Evolutionary conservation across 2,888 invertebrate genomes (phyloP), one percentile per base, ranked within the genome.

Genomic region (Drosophila antonietae): DNA sequence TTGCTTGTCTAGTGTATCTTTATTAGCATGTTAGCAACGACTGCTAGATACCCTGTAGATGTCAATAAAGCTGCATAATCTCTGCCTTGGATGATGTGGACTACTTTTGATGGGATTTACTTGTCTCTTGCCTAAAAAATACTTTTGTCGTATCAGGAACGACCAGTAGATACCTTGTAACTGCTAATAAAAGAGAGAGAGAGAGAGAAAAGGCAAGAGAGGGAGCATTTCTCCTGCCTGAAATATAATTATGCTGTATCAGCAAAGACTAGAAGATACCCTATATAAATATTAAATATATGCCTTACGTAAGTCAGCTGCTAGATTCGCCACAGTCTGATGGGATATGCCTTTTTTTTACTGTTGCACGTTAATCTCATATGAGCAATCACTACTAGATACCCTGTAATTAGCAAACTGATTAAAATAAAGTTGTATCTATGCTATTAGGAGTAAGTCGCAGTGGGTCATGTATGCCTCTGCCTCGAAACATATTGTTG

Each of bases 281-380:
- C 37, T 15, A 7, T 39, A 39, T 14, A 39, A 5, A 15, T 39
- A 28, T 1, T 28, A 28, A 28, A 6, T 6, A 1, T 28, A 28
- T 6, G 28, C 6, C 28, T 28, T 28, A 28, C 6, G 28, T 28
- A 28, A 28, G 5, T 28, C 28, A 28, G 28, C 28, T 28, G 28
- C 28, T 28, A 28, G 28, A 28, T 28, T 28, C 28, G 28, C 28
- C 6, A 28, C 28, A 28, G 28, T 28, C 28, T 6, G 7, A 28
- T 6, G 14, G 0, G 15, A 6, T 37, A 37, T 37, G 14, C 0
- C 15, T 37, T 14, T 37, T 37, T 37, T 14, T 14, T 37, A 14
- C 1, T 5, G 2, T 15, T 1, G 14, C 37, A 37, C 2, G 0
- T 4, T 37, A 14, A 2, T 15, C 5, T 0, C 6, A 14, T 6